Evolutionary conservation across 2,888 invertebrate genomes (phyloP).

Genomic region (Meiosimyza platycephala): DNA sequence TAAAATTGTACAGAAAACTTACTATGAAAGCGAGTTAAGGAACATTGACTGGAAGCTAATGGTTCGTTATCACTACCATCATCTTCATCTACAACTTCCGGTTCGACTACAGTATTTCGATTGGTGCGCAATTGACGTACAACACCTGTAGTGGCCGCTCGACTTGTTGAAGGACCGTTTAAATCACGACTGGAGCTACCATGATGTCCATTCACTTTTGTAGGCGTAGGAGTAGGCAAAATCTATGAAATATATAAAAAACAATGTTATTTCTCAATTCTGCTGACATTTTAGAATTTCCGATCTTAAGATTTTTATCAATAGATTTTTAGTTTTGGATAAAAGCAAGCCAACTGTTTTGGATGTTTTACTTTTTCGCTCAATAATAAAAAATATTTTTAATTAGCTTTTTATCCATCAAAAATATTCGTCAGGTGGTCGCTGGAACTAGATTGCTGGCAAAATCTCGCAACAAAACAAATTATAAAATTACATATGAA

Average conservation of each 20-base stretch:
- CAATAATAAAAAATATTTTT: too few relatives aligned
- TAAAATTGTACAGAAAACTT: neutral
- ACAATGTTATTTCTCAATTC: neutral
- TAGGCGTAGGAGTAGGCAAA: conserved; percentile 58
- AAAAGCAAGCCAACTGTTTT: too few relatives aligned
- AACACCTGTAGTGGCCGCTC: conserved; percentile 46
- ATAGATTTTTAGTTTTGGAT: too few relatives aligned
- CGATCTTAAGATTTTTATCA: too few relatives aligned
- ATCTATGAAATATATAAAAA: conserved; percentile 49
- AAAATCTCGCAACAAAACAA: too few relatives aligned
- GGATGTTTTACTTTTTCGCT: too few relatives aligned
- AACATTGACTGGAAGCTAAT: conserved; percentile 58
- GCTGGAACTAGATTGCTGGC: too few relatives aligned
- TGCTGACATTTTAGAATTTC: neutral
- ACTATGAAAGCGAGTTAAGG: conserved; percentile 50
- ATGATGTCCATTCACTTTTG: conserved; percentile 51
- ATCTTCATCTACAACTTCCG: conserved; percentile 54
- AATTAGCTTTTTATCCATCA: too few relatives aligned
- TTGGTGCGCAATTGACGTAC: conserved; percentile 63
- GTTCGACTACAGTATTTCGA: conserved; percentile 60
- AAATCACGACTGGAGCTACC: conserved; percentile 42
- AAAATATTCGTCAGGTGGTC: too few relatives aligned
- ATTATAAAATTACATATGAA: too few relatives aligned
- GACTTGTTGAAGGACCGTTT: conserved; percentile 55
- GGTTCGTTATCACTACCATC: conserved; percentile 63